Base-by-base conservation (phyloP, 2,888 invertebrate species). In the Limnephilus rhombicus region DNA sequence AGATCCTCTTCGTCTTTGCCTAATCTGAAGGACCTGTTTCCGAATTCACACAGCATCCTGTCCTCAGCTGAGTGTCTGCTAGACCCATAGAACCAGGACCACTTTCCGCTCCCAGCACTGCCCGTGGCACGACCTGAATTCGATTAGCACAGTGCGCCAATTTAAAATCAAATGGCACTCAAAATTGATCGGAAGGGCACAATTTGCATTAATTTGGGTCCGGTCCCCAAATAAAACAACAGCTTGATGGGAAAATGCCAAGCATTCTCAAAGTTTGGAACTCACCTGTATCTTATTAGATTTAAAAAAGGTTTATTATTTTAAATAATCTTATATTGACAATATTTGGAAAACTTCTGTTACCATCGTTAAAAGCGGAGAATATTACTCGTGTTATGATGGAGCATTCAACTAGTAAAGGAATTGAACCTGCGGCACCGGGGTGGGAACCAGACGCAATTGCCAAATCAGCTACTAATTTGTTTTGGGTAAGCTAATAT, bases 171-270 rank as follows among this genome's bases (percentile, higher is more conserved):
- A 24, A 83, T 37, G n/a, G 34, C 83, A 24, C 37, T 68, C 68
- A 41, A 83, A 83, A 34, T 83, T 83, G 83, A 83, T 83, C 37
- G 83, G 83, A 37, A 83, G 37, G 24, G 24, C 34, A 13, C 24
- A 41, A 83, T 83, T 24, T 83, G 83, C 83, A 83, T 83, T 83
- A 83, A 83, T 83, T 34, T 82, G 31, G 82, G 82, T 82, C 29
- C 82, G 82, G 68, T 82, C 82, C 12, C 34, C 34, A 83, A 18
- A 83, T 31, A 24, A 83, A 68, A 83, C 34, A 34, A 83, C 34
- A 37, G 24, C 24, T 83, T 83, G 24, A 24, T 31, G 41, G 34
- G 13, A 83, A 83, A 68, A 83, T 83, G 7, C 18, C 34, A 83
- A 83, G 3, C 34, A 11, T 83, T 83, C 83, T 83, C 13, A 83